A percentile compares a stretch with the other conserved stretches of the same genome.
These are phyloP conservation scores for Halesus radiatus DNA, from an alignment of 1,140 invertebrate genomes.

Conservation along the genomic window DNA sequence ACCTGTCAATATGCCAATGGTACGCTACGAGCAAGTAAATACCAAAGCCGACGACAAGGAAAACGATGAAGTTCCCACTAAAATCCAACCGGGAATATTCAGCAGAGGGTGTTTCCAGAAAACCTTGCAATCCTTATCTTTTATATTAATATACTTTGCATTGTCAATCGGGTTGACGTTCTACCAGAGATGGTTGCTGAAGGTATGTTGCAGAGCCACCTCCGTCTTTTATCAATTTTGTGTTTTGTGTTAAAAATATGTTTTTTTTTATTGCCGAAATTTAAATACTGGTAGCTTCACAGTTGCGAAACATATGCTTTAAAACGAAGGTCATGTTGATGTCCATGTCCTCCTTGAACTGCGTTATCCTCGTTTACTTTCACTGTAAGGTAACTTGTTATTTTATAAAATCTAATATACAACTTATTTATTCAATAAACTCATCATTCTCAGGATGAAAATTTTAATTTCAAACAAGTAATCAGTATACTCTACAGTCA, in stretches of 20 bases:
- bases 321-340: background rate
- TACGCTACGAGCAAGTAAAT: conserved; percentile 69
- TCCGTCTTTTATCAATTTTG: too few relatives aligned
- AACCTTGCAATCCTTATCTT: conserved; percentile 62
- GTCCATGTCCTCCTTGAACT: background rate
- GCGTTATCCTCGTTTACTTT: conserved; percentile 38
- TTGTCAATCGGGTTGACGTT: conserved; percentile 96
- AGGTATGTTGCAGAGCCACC: conserved; percentile 72
- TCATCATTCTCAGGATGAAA: too few relatives aligned
- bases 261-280: background rate
- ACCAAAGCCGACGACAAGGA: conserved; percentile 61
- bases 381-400: too few relatives aligned
- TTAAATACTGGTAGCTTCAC: conserved; percentile 33
- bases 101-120: conserved; percentile 64
- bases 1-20: conserved; percentile 61
- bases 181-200: conserved; percentile 94
- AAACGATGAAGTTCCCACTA: background rate
- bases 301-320: conserved; percentile 34
- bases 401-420: too few relatives aligned
- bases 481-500: too few relatives aligned
- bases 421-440: too few relatives aligned
- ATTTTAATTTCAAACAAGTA: too few relatives aligned
- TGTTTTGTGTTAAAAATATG: too few relatives aligned
- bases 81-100: conserved; percentile 60
- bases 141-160: conserved; percentile 87